Conservation (phyloP, 92 coral and sea anemone species). For the Palythoa caribaeorum region DNA sequence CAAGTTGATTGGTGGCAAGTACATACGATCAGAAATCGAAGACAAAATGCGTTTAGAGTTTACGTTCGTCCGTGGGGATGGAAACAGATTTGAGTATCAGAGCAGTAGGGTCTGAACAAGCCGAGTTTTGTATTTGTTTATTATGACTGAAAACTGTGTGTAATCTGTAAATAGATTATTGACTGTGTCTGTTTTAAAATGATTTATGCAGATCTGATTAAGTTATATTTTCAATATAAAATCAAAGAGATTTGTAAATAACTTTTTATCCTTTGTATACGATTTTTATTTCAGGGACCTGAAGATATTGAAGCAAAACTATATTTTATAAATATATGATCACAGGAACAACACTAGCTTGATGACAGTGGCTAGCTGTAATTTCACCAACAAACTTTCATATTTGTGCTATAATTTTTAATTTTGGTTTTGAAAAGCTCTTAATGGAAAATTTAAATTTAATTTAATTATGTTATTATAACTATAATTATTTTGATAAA, state of each 20-base stretch:
- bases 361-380: background rate
- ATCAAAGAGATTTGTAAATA: background rate
- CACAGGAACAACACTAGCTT: background rate
- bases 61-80: background rate
- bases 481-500: background rate
- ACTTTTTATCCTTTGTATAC: background rate
- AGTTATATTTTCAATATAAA: background rate
- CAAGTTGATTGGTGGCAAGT: background rate
- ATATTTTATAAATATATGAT: background rate
- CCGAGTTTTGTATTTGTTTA: background rate
- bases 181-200: background rate
- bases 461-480: background rate
- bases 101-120: slow-evolving; percentile 22
- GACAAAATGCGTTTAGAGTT: background rate
- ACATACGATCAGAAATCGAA: background rate
- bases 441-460: no score
- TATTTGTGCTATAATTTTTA: background rate
- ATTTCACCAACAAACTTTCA: background rate
- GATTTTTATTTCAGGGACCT: background rate
- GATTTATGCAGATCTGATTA: background rate
- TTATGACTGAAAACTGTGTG: background rate
- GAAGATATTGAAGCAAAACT: background rate
- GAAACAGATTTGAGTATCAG: background rate
- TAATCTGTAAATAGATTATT: background rate
- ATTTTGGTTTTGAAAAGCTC: background rate